Base-by-base conservation (phyloP, 1,140 invertebrate species). In the fruit fly (Drosophila melanogaster) region DNA sequence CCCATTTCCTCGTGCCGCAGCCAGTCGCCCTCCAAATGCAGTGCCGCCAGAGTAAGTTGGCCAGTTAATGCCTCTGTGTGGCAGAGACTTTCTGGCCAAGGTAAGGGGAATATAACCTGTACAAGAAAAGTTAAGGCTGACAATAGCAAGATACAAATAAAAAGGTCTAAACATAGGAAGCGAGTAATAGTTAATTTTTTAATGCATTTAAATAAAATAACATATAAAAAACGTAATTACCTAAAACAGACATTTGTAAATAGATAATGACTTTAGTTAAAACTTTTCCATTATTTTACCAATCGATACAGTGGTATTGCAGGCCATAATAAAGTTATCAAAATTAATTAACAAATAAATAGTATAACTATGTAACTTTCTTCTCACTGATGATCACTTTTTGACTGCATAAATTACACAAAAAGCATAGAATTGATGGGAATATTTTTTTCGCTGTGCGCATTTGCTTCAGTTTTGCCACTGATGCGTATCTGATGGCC, bases 401-500 rank as follows among this genome's bases (percentile, higher is more conserved):
- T 38, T 14, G 12, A 12, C 37, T 14, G 14, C 4, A 14, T 43
- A 4, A 19, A 17, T 11, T 17, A 19, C 4, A 43, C 17, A 6
- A 2, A 43, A 14, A 38, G 12, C 37, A 11, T 4, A 44, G 41
- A 15, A 10, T 30, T 30, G 30, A 30, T 30, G 7, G 1, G 11
- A 19, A 4, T 67, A 75, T 71, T 78, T 86, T 78, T 76, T 85
- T 69, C 77, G 69, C 74, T 73, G n/a, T 15, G 47, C 33, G 26
- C 14, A 73, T 70, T 56, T 74, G 50, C 58, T 61, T 81, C 59
- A 43, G 65, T 72, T 64, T 71, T 44, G 44, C 83, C 80, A 86
- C 81, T 86, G 81, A 86, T 78, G 81, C 81, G 81, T 86, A 86
- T 86, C 81, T 77, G 77, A 65, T 55, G 69, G 49, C 17, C 50